A percentile compares a stretch with the other conserved stretches of the same genome.
These are phyloP conservation scores for Saccostrea cuccullata DNA, from an alignment of 1,140 invertebrate genomes.

Conservation along the genomic window DNA sequence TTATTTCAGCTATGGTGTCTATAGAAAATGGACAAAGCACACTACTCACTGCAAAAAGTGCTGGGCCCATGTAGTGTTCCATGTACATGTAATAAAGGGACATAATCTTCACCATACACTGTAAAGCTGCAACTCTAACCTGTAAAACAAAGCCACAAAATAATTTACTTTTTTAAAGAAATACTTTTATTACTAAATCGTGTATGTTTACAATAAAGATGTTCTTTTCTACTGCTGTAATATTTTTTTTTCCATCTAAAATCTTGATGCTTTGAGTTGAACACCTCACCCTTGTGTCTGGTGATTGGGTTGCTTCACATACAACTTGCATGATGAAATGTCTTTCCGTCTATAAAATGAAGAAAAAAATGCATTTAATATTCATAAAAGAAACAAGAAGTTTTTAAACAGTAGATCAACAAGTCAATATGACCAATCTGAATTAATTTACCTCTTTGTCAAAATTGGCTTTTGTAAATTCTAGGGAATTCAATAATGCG, in stretches of 20 bases:
- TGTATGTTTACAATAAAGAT: background rate
- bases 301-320: constrained; percentile 87
- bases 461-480: constrained; percentile 99
- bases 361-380: background rate
- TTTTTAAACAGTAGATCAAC: too few relatives aligned
- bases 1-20: background rate
- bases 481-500: constrained; percentile 97
- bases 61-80: constrained; percentile 99
- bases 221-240: background rate
- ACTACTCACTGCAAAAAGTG: constrained; percentile 92
- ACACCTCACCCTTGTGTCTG: constrained; percentile 85
- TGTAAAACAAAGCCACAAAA: constrained; percentile 42
- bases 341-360: constrained; percentile 86
- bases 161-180: background rate
- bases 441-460: constrained; percentile 88
- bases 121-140: constrained; percentile 92
- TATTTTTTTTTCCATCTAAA: background rate
- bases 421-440: background rate
- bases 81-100: constrained; percentile 99
- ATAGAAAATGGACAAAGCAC: background rate
- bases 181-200: background rate
- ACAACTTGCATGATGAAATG: constrained; percentile 99
- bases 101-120: constrained; percentile 99
- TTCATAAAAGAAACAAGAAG: background rate
- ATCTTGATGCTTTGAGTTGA: background rate